Conservation (phyloP, 2,797 vertebrate species). For the Pantherophis vulpinus region DNA sequence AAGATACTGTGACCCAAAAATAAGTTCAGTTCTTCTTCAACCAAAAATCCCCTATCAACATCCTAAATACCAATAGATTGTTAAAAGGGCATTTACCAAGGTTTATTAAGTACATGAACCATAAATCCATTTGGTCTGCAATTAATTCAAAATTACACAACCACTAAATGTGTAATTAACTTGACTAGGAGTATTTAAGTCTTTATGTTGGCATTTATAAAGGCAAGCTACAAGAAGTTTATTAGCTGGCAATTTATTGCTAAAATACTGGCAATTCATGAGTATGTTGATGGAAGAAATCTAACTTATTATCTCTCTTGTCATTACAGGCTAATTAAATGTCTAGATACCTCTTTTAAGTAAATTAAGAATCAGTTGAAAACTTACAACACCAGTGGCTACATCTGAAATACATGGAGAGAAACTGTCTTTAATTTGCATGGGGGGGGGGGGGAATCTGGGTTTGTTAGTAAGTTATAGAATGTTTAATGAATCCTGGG, state of each 20-base stretch:
- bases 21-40: constrained; percentile 64
- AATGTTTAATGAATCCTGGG: neutral
- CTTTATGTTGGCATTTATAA: constrained; percentile 80
- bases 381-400: neutral
- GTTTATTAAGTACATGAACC: constrained; percentile 81
- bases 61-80: constrained; percentile 77
- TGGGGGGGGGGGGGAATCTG: too few relatives aligned
- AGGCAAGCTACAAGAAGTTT: constrained; percentile 74
- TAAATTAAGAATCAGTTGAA: constrained; percentile 60
- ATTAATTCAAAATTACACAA: constrained; percentile 84
- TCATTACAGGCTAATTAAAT: constrained; percentile 65
- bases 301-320: constrained; percentile 67
- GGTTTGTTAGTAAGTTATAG: neutral
- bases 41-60: constrained; percentile 52
- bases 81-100: constrained; percentile 76
- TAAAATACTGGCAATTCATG: constrained; percentile 76
- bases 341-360: constrained; percentile 63
- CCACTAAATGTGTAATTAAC: constrained; percentile 82
- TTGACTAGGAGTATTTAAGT: constrained; percentile 73
- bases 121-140: constrained; percentile 82
- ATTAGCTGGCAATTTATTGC: constrained; percentile 77
- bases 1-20: constrained; percentile 37
- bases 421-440: neutral
- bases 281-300: constrained; percentile 71
- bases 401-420: neutral